Evolutionary conservation across 2,113 vertebrate species (phyloP).

Genomic region (Coptodon bakossiorum): DNA sequence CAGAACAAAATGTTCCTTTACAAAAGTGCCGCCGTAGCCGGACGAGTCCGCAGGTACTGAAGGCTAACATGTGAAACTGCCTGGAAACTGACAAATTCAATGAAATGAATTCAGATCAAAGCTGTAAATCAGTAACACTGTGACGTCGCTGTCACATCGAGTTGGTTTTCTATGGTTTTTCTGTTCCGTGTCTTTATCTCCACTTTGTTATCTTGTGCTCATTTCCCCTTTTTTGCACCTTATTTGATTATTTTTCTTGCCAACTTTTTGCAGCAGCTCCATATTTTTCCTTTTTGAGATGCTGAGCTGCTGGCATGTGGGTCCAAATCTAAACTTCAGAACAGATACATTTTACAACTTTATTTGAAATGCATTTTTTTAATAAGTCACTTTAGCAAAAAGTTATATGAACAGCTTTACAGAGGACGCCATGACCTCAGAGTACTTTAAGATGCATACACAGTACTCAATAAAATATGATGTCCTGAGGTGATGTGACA

Average conservation of each 20-base stretch:
- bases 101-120: not conserved
- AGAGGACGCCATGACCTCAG: not conserved
- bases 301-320: not conserved
- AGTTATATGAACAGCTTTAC: not conserved
- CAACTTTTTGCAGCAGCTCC: not conserved
- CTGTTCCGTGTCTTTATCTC: not conserved
- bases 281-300: not conserved
- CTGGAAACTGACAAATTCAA: not conserved
- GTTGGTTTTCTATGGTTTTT: not conserved
- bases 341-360: not conserved
- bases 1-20: not conserved
- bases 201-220: not conserved
- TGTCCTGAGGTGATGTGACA: not conserved
- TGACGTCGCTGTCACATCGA: rapidly evolving
- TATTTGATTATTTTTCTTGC: not conserved
- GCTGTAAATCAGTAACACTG: not conserved
- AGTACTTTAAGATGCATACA: not conserved
- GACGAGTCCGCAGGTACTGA: not conserved
- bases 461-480: not conserved
- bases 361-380: not conserved
- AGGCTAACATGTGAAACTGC: not conserved
- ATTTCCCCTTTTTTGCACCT: not conserved
- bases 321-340: not conserved
- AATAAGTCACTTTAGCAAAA: not conserved
- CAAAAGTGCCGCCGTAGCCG: not conserved